These are phyloP conservation scores for Hirundo rustica DNA, from an alignment of 2,797 vertebrate species.

Conservation along the genomic window DNA sequence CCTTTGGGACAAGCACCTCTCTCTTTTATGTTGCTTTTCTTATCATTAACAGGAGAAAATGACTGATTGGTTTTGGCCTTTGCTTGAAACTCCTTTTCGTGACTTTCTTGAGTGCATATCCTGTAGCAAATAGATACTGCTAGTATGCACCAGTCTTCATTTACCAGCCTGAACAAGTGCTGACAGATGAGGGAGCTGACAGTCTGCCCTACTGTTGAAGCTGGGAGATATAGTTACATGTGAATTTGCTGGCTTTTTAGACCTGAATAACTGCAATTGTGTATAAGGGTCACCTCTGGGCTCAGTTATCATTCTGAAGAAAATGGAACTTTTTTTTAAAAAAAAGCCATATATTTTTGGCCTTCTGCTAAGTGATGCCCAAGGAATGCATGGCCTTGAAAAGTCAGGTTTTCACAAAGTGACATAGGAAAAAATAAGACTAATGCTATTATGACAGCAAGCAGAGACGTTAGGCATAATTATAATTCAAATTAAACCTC, in stretches of 20 bases:
- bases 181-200: slow-evolving; percentile 85
- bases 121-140: slow-evolving; percentile 86
- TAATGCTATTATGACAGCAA: neutral
- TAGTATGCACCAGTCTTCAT: slow-evolving; percentile 82
- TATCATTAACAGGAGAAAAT: slow-evolving; percentile 83
- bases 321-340: neutral
- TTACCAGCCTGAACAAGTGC: slow-evolving; percentile 87
- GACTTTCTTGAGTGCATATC: slow-evolving; percentile 78
- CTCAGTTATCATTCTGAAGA: slow-evolving; percentile 61
- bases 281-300: slow-evolving; percentile 58
- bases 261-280: slow-evolving; percentile 58
- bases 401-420: neutral
- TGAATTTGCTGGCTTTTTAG: slow-evolving; percentile 69
- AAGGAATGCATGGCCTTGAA: slow-evolving; percentile 28
- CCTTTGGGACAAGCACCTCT: slow-evolving; percentile 78
- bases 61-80: slow-evolving; percentile 85
- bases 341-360: neutral
- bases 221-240: slow-evolving; percentile 80
- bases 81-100: slow-evolving; percentile 79
- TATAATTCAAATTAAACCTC: neutral
- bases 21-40: slow-evolving; percentile 84
- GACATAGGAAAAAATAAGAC: neutral
- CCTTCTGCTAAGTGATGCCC: slow-evolving; percentile 28
- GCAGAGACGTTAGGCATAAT: neutral
- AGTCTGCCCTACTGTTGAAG: slow-evolving; percentile 82